Evolutionary conservation across 2,113 vertebrate species (phyloP).

Genomic region (Hyperopisus bebe): DNA sequence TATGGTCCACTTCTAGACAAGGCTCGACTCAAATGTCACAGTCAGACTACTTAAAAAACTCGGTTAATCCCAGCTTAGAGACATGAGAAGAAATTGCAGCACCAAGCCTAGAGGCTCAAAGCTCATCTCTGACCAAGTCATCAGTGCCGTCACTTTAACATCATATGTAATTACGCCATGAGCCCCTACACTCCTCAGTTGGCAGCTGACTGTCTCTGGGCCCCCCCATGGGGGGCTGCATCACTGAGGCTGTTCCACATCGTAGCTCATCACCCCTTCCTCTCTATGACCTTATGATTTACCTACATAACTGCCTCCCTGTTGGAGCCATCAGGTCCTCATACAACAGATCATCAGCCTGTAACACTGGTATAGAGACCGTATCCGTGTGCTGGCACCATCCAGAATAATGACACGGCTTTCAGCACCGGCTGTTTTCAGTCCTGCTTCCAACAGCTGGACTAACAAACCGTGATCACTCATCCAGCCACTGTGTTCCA

Average conservation of each 20-base stretch:
- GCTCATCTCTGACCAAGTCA: neutral
- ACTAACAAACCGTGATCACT: neutral
- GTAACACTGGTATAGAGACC: neutral
- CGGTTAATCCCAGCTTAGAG: neutral
- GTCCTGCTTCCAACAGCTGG: conserved; percentile 3
- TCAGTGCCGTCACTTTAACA: neutral
- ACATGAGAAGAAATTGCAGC: neutral
- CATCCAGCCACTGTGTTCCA: neutral
- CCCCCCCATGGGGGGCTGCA: neutral
- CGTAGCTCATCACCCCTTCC: neutral
- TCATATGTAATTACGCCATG: neutral
- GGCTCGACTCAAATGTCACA: neutral
- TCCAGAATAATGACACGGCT: neutral
- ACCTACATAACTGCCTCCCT: neutral
- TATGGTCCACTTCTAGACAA: neutral
- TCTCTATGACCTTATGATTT: neutral
- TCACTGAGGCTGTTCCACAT: neutral
- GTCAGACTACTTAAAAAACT: neutral
- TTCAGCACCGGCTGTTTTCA: neutral
- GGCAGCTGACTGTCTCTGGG: too few species aligned
- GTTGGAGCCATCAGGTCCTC: neutral
- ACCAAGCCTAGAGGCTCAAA: neutral
- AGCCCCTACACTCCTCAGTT: neutral
- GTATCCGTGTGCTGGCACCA: neutral
- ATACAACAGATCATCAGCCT: neutral